Evolutionary conservation across 2,113 vertebrate species (phyloP).

Genomic region (Smithornis capensis): DNA sequence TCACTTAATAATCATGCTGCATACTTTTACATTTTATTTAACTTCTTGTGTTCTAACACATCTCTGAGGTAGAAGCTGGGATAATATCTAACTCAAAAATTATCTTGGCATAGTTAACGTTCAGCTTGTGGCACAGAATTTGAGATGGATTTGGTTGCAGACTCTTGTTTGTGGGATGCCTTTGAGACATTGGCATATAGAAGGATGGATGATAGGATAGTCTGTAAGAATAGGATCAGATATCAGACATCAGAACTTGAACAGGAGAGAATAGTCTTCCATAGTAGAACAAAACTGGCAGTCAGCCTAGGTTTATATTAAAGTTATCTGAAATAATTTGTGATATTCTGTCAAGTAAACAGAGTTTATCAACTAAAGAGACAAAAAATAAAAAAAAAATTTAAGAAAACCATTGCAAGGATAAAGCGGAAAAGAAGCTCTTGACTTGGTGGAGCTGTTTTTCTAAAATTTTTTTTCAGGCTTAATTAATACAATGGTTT

Average conservation of each 20-base stretch:
- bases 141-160: neutral
- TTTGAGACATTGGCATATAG: neutral
- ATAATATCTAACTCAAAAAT: neutral
- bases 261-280: neutral
- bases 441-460: neutral
- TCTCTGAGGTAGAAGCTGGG: neutral
- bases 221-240: neutral
- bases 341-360: neutral
- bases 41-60: neutral
- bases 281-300: neutral
- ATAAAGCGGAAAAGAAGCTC: neutral
- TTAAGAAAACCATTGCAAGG: neutral
- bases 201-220: neutral
- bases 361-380: neutral
- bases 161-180: neutral
- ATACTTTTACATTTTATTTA: slow-evolving; percentile 12
- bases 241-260: too few species aligned
- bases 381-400: neutral
- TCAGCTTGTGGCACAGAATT: neutral
- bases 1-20: neutral
- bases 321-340: slow-evolving; percentile 47
- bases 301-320: neutral
- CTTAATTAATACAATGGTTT: neutral
- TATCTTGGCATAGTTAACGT: neutral
- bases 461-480: neutral